Percentiles rank a stretch among this genome's conserved stretches.
Conservation (phyloP, 2,888 invertebrate genomes). For the Dioctria linearis region DNA sequence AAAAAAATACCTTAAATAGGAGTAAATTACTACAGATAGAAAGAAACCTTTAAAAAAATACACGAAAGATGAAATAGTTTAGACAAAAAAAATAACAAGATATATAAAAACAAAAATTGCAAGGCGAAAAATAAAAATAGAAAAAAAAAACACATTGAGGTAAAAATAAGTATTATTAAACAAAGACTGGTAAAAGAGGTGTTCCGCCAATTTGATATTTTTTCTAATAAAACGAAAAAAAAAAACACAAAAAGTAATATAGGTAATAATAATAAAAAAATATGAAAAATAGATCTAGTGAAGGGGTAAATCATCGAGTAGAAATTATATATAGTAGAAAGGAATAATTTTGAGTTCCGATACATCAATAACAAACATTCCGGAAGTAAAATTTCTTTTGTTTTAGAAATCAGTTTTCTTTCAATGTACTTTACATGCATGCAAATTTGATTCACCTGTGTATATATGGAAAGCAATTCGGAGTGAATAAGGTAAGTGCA, state of each 20-base stretch:
- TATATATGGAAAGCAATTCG: neutral
- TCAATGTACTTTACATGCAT: neutral
- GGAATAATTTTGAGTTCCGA: conserved; percentile 21
- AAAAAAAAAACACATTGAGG: conserved; percentile 39
- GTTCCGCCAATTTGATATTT: conserved; percentile 67
- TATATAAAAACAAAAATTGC: conserved; percentile 27
- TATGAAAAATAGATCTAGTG: conserved; percentile 34
- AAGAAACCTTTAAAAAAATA: conserved; percentile 38
- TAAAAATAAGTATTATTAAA: conserved; percentile 60
- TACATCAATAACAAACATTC: conserved; percentile 18
- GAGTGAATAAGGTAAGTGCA: too few relatives aligned
- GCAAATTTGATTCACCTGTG: neutral
- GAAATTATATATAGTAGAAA: conserved; percentile 4
- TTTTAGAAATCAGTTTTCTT: neutral
- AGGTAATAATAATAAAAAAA: conserved; percentile 33
- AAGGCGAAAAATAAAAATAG: conserved; percentile 30
- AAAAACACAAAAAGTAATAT: conserved; percentile 49
- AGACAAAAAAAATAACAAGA: conserved; percentile 32
- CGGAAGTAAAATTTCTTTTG: neutral
- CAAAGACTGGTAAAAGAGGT: conserved; percentile 72
- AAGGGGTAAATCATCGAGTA: conserved; percentile 42
- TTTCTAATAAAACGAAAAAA: conserved; percentile 47
- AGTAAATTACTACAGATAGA: conserved; percentile 37
- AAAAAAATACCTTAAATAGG: conserved; percentile 41
- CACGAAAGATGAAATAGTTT: conserved; percentile 37